A percentile compares a stretch with the other conserved stretches of the same genome.
phyloP scores from a whole-genome alignment of 2,888 invertebrate species.

The Synanthedon andrenaeformis region DNA sequence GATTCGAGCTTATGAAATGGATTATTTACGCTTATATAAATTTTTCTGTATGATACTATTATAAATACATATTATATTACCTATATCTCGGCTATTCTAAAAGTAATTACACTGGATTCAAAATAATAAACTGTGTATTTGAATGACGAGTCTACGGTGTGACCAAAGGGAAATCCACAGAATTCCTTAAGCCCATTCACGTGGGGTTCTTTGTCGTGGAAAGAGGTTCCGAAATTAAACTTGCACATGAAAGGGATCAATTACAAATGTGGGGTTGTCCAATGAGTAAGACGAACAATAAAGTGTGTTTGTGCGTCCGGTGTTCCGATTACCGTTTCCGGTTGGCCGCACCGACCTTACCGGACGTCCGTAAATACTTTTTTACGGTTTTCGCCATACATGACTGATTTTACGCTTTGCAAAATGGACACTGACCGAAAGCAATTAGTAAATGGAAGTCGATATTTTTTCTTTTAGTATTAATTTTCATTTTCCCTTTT shows the following conservation, averaged over 20 bases:
- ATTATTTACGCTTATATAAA: too few species aligned
- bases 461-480: neutral
- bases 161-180: too few species aligned
- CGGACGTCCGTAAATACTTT: constrained; percentile 22
- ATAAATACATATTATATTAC: too few species aligned
- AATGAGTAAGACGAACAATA: constrained; percentile 19
- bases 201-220: neutral
- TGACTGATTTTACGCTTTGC: neutral
- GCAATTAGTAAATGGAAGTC: neutral
- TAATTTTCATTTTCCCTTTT: neutral
- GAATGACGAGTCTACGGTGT: neutral
- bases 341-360: constrained; percentile 13
- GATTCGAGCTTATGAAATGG: too few species aligned
- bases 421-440: neutral
- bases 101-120: too few species aligned
- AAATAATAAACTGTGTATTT: neutral
- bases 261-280: neutral
- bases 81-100: too few species aligned
- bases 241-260: neutral
- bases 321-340: constrained; percentile 30
- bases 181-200: too few species aligned
- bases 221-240: neutral
- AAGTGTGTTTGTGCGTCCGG: constrained; percentile 24
- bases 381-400: constrained; percentile 11
- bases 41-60: too few species aligned